Percentiles rank a stretch among this genome's conserved stretches.
Conservation (phyloP, 2,113 vertebrate species). For the Pelodiscus sinensis region DNA sequence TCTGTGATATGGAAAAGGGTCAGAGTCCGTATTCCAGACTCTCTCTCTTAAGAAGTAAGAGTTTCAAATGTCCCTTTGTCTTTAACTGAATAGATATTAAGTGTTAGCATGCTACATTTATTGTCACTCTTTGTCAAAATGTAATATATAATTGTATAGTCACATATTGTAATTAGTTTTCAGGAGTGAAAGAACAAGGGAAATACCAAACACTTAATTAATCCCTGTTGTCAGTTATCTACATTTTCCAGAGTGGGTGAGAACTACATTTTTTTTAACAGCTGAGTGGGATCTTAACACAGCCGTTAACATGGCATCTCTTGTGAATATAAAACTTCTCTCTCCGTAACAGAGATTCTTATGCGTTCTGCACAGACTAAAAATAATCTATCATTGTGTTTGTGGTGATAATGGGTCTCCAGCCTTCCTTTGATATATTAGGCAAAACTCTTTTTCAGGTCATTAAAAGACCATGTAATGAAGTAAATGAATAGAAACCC, state of each 20-base stretch:
- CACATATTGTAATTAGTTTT: constrained; percentile 62
- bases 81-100: not conserved
- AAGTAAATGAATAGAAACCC: not conserved
- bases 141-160: constrained; percentile 65
- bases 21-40: not conserved
- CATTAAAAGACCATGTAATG: not conserved
- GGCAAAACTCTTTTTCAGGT: not conserved
- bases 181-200: constrained; percentile 55
- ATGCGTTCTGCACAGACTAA: not conserved
- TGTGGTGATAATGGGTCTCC: not conserved
- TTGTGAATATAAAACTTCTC: not conserved
- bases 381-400: not conserved
- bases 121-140: constrained; percentile 42
- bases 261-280: not conserved
- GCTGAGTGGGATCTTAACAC: constrained; percentile 24
- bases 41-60: not conserved
- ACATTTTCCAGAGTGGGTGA: constrained; percentile 45
- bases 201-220: constrained; percentile 60
- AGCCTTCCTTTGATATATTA: not conserved
- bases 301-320: constrained; percentile 35
- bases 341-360: not conserved
- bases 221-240: constrained; percentile 52
- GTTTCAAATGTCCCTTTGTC: not conserved
- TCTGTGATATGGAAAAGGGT: not conserved
- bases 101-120: constrained; percentile 15